Evolutionary conservation across 1,140 invertebrate species (phyloP), one percentile per base, ranked within the genome.

Genomic region (Drosophila suzukii): DNA sequence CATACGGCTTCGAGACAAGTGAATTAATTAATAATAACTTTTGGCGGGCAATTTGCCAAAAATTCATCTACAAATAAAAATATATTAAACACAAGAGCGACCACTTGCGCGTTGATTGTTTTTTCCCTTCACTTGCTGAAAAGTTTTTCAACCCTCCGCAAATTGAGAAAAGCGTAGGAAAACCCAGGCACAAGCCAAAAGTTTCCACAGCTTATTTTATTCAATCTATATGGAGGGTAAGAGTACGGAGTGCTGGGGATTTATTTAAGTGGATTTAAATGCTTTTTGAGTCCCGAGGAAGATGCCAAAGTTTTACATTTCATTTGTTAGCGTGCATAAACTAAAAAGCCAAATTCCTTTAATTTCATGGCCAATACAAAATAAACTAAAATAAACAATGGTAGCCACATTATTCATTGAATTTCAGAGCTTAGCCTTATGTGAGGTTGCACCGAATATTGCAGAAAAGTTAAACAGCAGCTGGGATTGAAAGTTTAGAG

Each of bases 1-100:
- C n/a, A 44, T 20, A 41, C 53, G n/a, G 7, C 15, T 6, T 27
- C 20, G 49, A 50, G 49, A 46, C 38, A 76, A 73, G 55, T 61
- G 67, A 84, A 85, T 86, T 83, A 86, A 83, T 88, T 56, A 88
- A 79, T 88, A 86, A 88, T 83, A 82, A 70, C 58, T 76, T 71
- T 57, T 54, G 44, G 55, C 13, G 49, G 51, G 72, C 72, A 65
- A 6, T 51, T 49, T 63, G 51, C 72, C 72, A 75, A 55, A 38
- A 63, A 15, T 39, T 17, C 8, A 17, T n/a, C 44, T 41, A n/a
- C 17, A 43, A 27, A 51, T 44, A 43, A 44, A 7, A 43, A 20
- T 27, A 27, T 34, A 34, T 34, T 34, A 62, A 32, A 60, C 62
- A 66, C 73, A 60, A 82, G 46, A 62, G 71, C 70, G 39, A 62